Conservation (phyloP, 2,797 vertebrate genomes). For the Falco peregrinus region DNA sequence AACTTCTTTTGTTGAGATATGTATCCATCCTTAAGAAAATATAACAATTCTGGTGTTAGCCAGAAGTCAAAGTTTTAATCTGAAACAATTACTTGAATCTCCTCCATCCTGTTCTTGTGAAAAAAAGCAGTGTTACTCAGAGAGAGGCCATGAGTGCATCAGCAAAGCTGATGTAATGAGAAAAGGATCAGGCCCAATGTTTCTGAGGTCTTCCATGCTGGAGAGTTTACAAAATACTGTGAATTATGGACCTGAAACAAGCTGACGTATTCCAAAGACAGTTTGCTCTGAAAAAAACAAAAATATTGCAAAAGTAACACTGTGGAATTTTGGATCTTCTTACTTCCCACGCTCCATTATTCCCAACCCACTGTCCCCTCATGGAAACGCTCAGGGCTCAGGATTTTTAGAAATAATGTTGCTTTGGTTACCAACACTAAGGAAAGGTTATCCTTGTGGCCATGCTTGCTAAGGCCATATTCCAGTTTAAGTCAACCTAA, state of each 20-base stretch:
- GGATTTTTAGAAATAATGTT: neutral
- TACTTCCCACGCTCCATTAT: constrained; percentile 19
- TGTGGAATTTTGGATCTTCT: neutral
- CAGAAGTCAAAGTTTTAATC: neutral
- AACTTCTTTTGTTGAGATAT: neutral
- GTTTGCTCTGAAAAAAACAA: constrained; percentile 15
- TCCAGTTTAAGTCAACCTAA: neutral
- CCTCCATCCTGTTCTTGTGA: neutral
- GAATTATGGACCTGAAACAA: constrained; percentile 10
- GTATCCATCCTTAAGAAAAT: neutral
- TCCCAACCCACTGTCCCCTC: neutral
- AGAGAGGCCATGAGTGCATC: neutral
- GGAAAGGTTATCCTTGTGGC: neutral
- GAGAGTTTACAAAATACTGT: constrained; percentile 4
- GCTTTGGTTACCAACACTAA: neutral
- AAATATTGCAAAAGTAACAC: neutral
- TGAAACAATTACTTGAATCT: neutral
- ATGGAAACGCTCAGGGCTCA: neutral
- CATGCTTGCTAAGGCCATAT: neutral
- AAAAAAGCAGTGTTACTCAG: neutral
- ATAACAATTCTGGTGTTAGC: neutral
- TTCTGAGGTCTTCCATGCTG: neutral
- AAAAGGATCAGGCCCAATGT: neutral
- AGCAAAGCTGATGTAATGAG: neutral
- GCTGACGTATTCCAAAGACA: neutral